phyloP scores from a whole-genome alignment of 1,140 invertebrate genomes.

The Atopsyche davidsoni region DNA sequence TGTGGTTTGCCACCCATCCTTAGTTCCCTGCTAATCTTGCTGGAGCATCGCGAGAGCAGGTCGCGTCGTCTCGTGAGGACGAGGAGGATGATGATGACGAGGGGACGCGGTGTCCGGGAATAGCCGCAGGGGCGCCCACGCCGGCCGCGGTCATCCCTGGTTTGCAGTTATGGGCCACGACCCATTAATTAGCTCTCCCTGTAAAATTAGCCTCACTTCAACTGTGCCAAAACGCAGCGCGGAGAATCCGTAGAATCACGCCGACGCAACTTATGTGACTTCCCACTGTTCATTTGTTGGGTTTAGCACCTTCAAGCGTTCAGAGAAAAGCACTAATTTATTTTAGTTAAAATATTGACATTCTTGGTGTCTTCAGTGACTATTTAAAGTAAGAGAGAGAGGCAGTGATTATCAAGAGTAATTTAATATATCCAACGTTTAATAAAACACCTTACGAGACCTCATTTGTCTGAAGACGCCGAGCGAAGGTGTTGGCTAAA shows the following conservation, averaged over 20 bases:
- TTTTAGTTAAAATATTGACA: no score
- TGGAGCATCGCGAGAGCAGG: not conserved
- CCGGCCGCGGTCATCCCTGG: not conserved
- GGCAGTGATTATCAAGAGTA: no score
- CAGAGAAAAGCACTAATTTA: no score
- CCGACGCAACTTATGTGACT: conserved; percentile 1
- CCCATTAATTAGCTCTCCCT: conserved; percentile 3
- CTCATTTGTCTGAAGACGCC: no score
- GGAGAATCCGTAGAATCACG: not conserved
- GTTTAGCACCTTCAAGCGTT: no score
- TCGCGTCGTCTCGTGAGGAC: not conserved
- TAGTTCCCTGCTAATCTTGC: not conserved
- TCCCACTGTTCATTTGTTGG: no score
- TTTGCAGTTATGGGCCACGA: conserved; percentile 2
- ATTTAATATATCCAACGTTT: no score
- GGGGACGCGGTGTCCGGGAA: not conserved
- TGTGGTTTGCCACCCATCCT: no score
- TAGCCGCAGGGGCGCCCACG: not conserved
- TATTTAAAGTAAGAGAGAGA: no score
- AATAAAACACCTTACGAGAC: no score
- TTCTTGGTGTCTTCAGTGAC: no score
- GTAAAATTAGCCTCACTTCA: not conserved
- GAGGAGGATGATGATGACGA: not conserved
- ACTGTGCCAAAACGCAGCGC: conserved; percentile 1
- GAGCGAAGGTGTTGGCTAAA: no score